Evolutionary conservation across 2,888 invertebrate genomes (phyloP), one percentile per base, ranked within the genome.

Genomic region (Craniophora ligustri): DNA sequence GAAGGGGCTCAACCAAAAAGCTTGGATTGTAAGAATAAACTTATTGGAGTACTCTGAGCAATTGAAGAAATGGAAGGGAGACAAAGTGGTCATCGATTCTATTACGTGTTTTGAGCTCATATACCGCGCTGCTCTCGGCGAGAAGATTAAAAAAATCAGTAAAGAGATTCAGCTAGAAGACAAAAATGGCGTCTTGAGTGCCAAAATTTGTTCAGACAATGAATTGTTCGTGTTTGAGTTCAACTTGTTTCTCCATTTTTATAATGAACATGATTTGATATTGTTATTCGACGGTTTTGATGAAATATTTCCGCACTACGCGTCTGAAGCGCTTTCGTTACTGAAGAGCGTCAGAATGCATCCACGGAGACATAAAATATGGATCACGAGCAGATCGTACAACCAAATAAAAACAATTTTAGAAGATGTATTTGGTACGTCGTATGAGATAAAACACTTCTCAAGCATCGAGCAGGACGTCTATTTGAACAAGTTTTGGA

Each of bases 281-380:
- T 57, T 68, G 13, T 10, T 69, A 11, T 67, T 69, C 5, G 73
- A 72, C 34, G 72, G 67, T 1, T 72, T 72, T 8, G 72, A 72
- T 3, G 73, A 72, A 49, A 63, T 72, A 2, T 67, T 51, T 40
- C 70, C 72, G 0, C 28, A 42, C 15, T 69, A 69, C 14, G 46
- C 54, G 23, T 1, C 3, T n/a, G 50, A 50, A 15, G 64, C 51
- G 4, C 26, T 58, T 5, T 6, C 15, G 1, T 57, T 67, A 28
- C 8, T 67, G 5, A 35, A 28, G 4, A 28, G 21, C 4, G 10
- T 57, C 6, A 31, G 14, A 11, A 28, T 26, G 13, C 30, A 16
- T 15, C 44, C 7, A 2, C 6, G 10, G 1, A 26, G 32, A 21
- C 49, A 53, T 19, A 53, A 40, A 30, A 50, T 63, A 21, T 63